These are phyloP conservation scores for Bradysia coprophila DNA, from an alignment of 1,140 invertebrate genomes.

Conservation along the genomic window DNA sequence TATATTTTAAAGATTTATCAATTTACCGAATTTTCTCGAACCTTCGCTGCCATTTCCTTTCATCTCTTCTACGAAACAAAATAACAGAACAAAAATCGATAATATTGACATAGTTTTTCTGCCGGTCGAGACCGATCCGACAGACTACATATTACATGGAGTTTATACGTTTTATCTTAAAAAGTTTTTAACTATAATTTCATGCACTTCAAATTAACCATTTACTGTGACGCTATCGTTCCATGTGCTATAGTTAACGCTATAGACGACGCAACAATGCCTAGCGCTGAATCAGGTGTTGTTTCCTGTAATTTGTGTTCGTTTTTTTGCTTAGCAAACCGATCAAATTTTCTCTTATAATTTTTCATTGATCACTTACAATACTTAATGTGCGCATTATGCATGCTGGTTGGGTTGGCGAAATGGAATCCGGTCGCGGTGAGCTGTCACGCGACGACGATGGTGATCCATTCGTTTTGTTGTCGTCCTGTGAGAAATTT, in stretches of 20 bases:
- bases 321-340: neutral
- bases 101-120: no score
- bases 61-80: no score
- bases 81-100: no score
- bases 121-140: no score
- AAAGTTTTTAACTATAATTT: no score
- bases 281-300: neutral
- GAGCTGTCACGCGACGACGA: conserved; percentile 21
- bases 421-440: conserved; percentile 13
- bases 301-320: neutral
- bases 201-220: no score
- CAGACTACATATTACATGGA: no score
- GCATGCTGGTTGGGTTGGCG: conserved; percentile 17
- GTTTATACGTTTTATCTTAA: no score
- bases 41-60: no score
- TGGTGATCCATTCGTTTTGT: conserved; percentile 3
- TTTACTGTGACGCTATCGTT: neutral
- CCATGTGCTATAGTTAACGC: neutral
- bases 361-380: conserved; percentile 22
- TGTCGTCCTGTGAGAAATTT: neutral
- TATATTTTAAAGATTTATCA: no score
- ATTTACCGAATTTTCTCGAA: no score
- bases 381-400: conserved; percentile 33
- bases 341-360: neutral
- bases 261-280: neutral